phyloP scores from a whole-genome alignment of 2,797 vertebrate species.

The Carduelis carduelis region DNA sequence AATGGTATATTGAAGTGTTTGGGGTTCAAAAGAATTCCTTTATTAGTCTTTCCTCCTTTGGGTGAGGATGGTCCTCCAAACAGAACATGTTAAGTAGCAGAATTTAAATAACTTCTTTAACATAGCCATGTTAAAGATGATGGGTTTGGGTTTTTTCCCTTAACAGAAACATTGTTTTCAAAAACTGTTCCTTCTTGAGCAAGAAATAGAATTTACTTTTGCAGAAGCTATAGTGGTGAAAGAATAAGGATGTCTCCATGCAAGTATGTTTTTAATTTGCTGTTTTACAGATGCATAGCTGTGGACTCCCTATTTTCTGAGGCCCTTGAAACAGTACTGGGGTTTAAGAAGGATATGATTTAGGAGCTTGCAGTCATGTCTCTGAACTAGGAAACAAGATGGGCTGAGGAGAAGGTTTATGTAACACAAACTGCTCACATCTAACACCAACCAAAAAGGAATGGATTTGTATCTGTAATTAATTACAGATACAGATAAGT shows the following conservation, averaged over 20 bases:
- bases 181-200: neutral
- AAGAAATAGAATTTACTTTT: neutral
- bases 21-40: neutral
- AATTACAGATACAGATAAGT: accelerated
- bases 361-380: neutral
- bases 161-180: neutral
- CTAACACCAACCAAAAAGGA: neutral
- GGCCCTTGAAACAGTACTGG: neutral
- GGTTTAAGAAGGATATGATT: accelerated
- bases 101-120: neutral
- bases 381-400: neutral
- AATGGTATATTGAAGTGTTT: neutral
- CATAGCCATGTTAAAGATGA: neutral
- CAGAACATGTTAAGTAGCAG: neutral
- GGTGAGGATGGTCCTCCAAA: neutral
- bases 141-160: neutral
- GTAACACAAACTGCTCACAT: neutral
- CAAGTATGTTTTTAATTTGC: neutral
- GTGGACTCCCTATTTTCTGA: neutral
- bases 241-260: neutral
- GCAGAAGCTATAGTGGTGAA: neutral
- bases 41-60: neutral
- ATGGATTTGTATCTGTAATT: accelerated
- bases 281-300: neutral
- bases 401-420: neutral